Evolutionary conservation across 2,888 invertebrate genomes (phyloP).

Genomic region (Chrysolina haemoptera): DNA sequence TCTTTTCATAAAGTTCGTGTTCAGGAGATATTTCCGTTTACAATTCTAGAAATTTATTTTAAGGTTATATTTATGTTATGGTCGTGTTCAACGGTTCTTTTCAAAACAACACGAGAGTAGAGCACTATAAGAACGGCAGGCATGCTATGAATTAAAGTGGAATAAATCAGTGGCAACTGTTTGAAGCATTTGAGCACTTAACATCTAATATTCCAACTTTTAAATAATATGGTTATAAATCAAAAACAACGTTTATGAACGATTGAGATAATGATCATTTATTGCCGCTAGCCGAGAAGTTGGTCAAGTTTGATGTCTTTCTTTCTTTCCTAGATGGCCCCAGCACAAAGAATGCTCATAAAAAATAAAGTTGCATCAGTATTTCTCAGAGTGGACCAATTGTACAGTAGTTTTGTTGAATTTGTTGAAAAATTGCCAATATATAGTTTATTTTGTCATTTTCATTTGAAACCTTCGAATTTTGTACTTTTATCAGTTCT

Average conservation of each 20-base stretch:
- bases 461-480: no score
- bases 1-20: no score
- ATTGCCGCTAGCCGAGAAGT: neutral
- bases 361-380: no score
- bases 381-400: no score
- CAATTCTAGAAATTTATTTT: neutral
- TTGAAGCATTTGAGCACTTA: neutral
- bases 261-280: slow-evolving; percentile 12
- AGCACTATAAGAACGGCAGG: neutral
- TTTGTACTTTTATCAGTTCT: no score
- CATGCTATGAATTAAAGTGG: neutral
- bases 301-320: neutral
- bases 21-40: no score
- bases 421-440: no score
- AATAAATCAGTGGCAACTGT: neutral
- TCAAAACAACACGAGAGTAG: neutral
- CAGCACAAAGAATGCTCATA: no score
- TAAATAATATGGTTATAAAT: slow-evolving; percentile 12
- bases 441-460: no score
- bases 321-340: neutral
- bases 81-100: neutral
- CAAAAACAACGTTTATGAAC: slow-evolving; percentile 10
- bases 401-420: no score
- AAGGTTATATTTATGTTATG: neutral
- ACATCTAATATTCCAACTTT: slow-evolving; percentile 6